Percentiles rank a stretch among this genome's conserved stretches.
Evolutionary conservation across 2,797 vertebrate genomes (phyloP).

Genomic region (Spea hammondii): DNA sequence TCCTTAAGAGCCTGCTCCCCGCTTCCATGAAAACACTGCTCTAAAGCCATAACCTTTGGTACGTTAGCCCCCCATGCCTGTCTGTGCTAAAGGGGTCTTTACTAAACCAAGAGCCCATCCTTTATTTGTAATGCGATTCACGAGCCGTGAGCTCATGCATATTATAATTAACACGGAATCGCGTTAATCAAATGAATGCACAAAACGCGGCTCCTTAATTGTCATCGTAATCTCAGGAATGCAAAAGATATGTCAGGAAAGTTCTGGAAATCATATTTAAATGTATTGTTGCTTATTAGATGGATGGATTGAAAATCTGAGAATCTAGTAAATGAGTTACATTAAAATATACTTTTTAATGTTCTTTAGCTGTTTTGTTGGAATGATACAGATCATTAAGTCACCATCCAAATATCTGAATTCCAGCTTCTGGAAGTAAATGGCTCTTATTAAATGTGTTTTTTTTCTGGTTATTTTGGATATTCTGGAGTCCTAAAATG

Average conservation of each 20-base stretch:
- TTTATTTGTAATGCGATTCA: slow-evolving; percentile 39
- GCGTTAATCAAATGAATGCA: slow-evolving; percentile 52
- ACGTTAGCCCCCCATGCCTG: neutral
- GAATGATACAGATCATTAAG: no score
- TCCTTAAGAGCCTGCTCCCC: no score
- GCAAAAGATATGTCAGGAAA: slow-evolving; percentile 38
- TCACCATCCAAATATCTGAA: no score
- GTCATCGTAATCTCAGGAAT: slow-evolving; percentile 48
- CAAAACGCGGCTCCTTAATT: slow-evolving; percentile 49
- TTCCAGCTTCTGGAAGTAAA: no score
- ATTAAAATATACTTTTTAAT: no score
- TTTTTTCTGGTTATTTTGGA: no score
- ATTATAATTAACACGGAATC: slow-evolving; percentile 47
- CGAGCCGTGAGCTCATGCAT: slow-evolving; percentile 45
- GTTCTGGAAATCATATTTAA: slow-evolving; percentile 43
- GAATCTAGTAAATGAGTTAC: no score
- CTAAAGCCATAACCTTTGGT: no score
- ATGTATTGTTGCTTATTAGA: slow-evolving; percentile 37
- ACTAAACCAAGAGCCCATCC: neutral
- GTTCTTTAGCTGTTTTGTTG: no score
- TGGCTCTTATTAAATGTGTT: no score
- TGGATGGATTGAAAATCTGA: neutral
- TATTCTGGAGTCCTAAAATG: no score
- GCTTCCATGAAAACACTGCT: no score
- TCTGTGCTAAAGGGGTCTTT: neutral